phyloP scores from a whole-genome alignment of 2,888 invertebrate species.

The Pollenia griseotomentosa region DNA sequence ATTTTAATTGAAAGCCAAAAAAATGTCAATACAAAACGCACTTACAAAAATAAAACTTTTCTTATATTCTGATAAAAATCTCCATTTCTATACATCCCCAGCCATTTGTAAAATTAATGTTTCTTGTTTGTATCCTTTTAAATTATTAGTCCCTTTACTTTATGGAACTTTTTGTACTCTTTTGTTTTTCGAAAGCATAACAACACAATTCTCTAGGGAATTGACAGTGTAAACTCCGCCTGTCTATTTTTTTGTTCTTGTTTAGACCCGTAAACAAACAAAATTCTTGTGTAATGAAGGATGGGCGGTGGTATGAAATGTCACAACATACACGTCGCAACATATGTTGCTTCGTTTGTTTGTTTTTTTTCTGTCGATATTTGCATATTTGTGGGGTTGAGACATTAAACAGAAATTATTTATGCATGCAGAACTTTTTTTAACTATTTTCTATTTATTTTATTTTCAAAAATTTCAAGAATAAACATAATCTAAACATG shows the following conservation, averaged over 20 bases:
- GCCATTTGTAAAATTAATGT: slow-evolving; percentile 36
- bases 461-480: slow-evolving; percentile 51
- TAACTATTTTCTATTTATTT: slow-evolving; percentile 53
- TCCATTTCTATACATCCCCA: slow-evolving; percentile 20
- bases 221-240: slow-evolving; percentile 63
- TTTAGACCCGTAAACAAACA: slow-evolving; percentile 25
- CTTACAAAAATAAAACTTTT: background rate
- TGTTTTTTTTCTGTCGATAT: slow-evolving; percentile 49
- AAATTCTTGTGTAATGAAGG: background rate
- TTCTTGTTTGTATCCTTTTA: slow-evolving; percentile 40
- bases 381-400: slow-evolving; percentile 69
- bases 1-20: background rate
- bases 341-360: slow-evolving; percentile 53
- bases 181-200: slow-evolving; percentile 18
- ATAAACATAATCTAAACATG: slow-evolving; percentile 48
- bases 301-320: slow-evolving; percentile 4
- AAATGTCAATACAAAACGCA: background rate
- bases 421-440: slow-evolving; percentile 69
- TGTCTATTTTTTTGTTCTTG: slow-evolving; percentile 41
- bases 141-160: slow-evolving; percentile 56
- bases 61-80: slow-evolving; percentile 34
- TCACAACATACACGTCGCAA: slow-evolving; percentile 39
- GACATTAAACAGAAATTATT: slow-evolving; percentile 63
- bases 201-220: slow-evolving; percentile 41
- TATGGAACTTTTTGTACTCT: background rate